Evolutionary conservation across 2,797 vertebrate genomes (phyloP).

Genomic region (Gephyroberyx darwinii): DNA sequence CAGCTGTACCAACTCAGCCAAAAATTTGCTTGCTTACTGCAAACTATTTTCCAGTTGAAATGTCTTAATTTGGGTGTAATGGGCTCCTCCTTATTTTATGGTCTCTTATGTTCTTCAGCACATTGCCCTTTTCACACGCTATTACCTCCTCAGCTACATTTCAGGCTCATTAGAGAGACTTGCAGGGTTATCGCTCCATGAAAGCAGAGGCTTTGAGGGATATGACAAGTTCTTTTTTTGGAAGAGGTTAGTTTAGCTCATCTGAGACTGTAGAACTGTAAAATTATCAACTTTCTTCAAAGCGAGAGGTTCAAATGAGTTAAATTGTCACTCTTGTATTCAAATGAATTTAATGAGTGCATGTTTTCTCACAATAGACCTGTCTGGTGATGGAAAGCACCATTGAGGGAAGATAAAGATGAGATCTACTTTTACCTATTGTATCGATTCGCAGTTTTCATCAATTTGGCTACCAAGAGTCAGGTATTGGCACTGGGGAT

Average conservation of each 20-base stretch:
- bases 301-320: constrained; percentile 27
- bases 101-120: constrained; percentile 70
- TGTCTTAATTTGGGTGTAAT: constrained; percentile 71
- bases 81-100: constrained; percentile 75
- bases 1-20: constrained; percentile 63
- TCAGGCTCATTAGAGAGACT: constrained; percentile 76
- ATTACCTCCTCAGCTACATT: constrained; percentile 79
- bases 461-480: not conserved
- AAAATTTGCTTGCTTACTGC: constrained; percentile 56
- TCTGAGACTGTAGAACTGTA: constrained; percentile 30
- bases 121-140: constrained; percentile 75
- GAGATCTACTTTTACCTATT: not conserved
- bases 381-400: not conserved
- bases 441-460: not conserved
- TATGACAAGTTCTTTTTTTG: constrained; percentile 45
- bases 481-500: not conserved
- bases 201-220: constrained; percentile 59
- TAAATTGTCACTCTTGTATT: not conserved
- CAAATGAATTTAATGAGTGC: not conserved
- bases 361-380: constrained; percentile 4
- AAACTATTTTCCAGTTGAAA: constrained; percentile 77
- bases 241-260: constrained; percentile 30
- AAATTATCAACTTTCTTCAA: constrained; percentile 16
- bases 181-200: constrained; percentile 56
- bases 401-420: constrained; percentile 1